phyloP scores from a whole-genome alignment of 2,113 vertebrate genomes.

The Equus quagga region DNA sequence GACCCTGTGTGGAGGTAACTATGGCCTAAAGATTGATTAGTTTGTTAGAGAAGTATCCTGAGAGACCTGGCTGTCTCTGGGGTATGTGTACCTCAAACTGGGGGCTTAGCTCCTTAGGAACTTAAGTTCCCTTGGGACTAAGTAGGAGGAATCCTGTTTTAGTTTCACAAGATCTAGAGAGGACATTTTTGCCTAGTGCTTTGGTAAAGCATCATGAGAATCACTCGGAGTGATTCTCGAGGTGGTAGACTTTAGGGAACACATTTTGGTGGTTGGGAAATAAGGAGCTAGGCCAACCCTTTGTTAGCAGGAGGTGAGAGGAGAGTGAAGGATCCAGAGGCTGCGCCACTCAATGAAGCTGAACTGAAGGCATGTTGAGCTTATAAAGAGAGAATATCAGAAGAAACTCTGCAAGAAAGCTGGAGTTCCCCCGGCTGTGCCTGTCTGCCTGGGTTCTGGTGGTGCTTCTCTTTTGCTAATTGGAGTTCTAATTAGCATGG shows the following conservation, averaged over 20 bases:
- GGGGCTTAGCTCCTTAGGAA: background rate
- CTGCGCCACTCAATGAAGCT: conserved; percentile 4
- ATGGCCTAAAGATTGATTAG: background rate
- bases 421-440: background rate
- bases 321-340: background rate
- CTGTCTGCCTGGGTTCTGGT: background rate
- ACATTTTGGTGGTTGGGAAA: conserved; percentile 36
- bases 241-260: background rate
- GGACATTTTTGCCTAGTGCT: background rate
- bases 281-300: background rate
- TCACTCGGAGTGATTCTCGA: background rate
- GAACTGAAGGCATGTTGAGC: background rate
- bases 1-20: background rate
- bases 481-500: conserved; percentile 16
- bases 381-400: conserved; percentile 16
- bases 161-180: background rate
- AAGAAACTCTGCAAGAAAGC: background rate
- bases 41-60: background rate
- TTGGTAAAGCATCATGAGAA: conserved; percentile 18
- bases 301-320: conserved; percentile 21
- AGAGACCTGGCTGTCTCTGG: background rate
- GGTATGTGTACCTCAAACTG: background rate
- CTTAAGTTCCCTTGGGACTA: background rate
- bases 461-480: background rate
- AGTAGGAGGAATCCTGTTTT: background rate